A percentile compares a stretch with the other conserved stretches of the same genome.
Evolutionary conservation across 2,113 vertebrate genomes (phyloP).

Genomic region (Halichoeres trimaculatus): DNA sequence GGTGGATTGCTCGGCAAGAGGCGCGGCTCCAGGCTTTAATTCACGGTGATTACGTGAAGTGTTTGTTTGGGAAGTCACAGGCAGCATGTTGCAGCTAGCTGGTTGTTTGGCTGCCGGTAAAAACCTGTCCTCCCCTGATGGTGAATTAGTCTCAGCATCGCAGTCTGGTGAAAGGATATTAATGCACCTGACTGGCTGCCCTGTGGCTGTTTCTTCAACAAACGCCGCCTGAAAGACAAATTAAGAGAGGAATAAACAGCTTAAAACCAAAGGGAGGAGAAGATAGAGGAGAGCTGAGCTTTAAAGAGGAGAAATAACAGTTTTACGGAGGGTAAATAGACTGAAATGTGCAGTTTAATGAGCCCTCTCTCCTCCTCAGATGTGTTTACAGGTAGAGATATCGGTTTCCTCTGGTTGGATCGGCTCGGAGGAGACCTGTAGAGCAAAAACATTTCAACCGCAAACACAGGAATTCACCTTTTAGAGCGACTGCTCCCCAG

Average conservation of each 20-base stretch:
- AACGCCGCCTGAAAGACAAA: conserved; percentile 24
- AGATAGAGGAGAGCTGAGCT: neutral
- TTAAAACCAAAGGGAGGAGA: neutral
- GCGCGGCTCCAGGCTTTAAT: conserved; percentile 42
- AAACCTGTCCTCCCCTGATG: conserved; percentile 27
- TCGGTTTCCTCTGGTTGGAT: conserved; percentile 31
- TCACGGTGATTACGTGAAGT: conserved; percentile 46
- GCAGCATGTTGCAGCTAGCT: conserved; percentile 34
- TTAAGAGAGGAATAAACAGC: conserved; percentile 40
- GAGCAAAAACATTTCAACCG: conserved; percentile 20
- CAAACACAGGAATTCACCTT: conserved; percentile 16
- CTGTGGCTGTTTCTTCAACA: conserved; percentile 38
- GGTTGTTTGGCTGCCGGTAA: conserved; percentile 19
- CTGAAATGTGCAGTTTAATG: neutral
- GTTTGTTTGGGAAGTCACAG: conserved; percentile 49
- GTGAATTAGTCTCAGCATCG: conserved; percentile 31
- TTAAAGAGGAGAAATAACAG: conserved; percentile 4
- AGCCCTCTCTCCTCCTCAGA: neutral
- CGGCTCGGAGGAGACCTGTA: conserved; percentile 1
- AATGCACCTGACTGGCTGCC: conserved; percentile 51
- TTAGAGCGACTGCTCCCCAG: neutral
- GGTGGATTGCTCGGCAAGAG: conserved; percentile 32
- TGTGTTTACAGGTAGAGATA: conserved; percentile 34
- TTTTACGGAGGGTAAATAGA: neutral
- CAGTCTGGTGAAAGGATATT: conserved; percentile 39